Base-by-base conservation (phyloP, 2,888 invertebrate species). In the Dryobota labecula region DNA sequence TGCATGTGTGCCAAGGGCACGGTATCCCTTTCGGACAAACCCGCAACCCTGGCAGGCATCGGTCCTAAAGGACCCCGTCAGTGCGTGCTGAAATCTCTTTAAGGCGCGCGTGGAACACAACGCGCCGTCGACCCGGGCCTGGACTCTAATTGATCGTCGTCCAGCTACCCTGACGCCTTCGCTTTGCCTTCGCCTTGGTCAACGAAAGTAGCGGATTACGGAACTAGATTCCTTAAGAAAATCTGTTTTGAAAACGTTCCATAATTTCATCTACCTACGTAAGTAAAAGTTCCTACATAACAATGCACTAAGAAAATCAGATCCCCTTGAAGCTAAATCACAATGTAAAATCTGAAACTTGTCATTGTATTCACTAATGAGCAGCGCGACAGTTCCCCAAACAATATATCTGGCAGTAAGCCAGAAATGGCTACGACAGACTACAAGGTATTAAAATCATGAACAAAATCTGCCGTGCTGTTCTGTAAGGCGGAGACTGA, bases 301-400 rank as follows among this genome's bases (percentile, higher is more conserved):
- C 3, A 41, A 63, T 41, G 0, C 5, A 54, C 8, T 38, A 45
- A 27, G 38, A 45, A 74, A 74, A 69, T 36, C 30, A 20, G 41
- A 56, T 56, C 54, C 20, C 18, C 41, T 61, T 60, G 58, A 54
- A 47, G 33, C 38, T 18, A 61, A n/a, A 13, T 38, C 38, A 45
- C 20, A 61, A 56, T 27, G 38, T 54, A 24, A 76, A 76, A 69
- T 70, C 61, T 45, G 43, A 49, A 49, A 27, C 76, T 57, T 70
- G 56, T 74, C 74, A 69, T 45, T 69, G 70, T 74, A n/a, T 20
- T 45, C 61, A 38, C 74, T 75, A 74, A 76, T 62, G 74, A 75
- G 76, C 30, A 33, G 8, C 3, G 30, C 24, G 56, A 70, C 56
- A 70, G 70, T 51, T 70, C 49, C 7, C 11, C 53, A 76, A 76